Evolutionary conservation across 1,140 invertebrate species (phyloP), one percentile per base, ranked within the genome.

Genomic region (Melipona quadrifasciata): DNA sequence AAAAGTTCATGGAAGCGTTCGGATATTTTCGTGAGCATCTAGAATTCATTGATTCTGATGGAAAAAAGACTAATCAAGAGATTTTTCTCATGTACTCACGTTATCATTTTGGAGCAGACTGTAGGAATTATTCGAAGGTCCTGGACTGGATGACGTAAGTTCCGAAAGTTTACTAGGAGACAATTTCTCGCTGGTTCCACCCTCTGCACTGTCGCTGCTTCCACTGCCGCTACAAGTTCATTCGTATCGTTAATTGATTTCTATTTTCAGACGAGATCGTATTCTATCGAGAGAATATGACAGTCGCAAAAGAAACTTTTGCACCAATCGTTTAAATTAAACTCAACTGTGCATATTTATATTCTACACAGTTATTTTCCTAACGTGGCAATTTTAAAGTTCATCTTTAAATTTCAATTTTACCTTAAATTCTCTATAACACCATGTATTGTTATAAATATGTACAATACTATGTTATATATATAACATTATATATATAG

Each of bases 171-270:
- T 94, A 70, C 92, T 91, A 0, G 94, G 93, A 12, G 94, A 94
- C 71, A 94, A 91, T 93, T 95, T 95, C 85, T 95, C 94, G 84
- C 87, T 92, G 64, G 91, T 91, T 80, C 91, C 93, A 61, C 91
- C 92, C 74, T 95, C 94, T 24, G 93, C 94, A 39, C 94, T 93
- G 87, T 95, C 94, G 86, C 94, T 94, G 85, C 94, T 94, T 86
- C 94, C 93, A 83, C 94, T 95, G 51, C 93, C 94, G 80, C 93
- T 94, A 81, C 77, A 93, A 93, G 24, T 76, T 27, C 8, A 86
- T 47, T 47, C 39, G 85, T 12, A 39, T 16, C 70, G 39, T 64
- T 84, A 53, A 39, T 84, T 51, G 27, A 31, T 47, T 27, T 71
- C 27, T 61, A 31, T n/a, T 8, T 51, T 31, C 57, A n/a, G n/a